Evolutionary conservation across 2,888 invertebrate genomes (phyloP).

Genomic region (Acrocyrtus sp.): DNA sequence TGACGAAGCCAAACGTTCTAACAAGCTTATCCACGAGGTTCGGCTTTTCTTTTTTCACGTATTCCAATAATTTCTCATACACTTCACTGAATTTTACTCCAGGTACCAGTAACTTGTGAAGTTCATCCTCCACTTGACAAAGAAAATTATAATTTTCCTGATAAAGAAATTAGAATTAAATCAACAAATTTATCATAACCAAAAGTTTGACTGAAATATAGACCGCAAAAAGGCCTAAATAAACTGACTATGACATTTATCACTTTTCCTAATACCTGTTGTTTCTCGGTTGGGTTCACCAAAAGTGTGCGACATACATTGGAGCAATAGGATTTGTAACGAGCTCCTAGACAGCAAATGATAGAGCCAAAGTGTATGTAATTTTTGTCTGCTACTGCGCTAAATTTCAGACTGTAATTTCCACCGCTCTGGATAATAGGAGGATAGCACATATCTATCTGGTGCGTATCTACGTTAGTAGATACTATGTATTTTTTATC

Average conservation of each 20-base stretch:
- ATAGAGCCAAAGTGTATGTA: slow-evolving; percentile 95
- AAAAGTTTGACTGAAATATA: too few relatives aligned
- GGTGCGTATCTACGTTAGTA: slow-evolving; percentile 86
- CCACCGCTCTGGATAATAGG: slow-evolving; percentile 99
- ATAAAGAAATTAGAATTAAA: too few relatives aligned
- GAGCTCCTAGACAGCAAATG: slow-evolving; percentile 91
- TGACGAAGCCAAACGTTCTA: slow-evolving; percentile 96
- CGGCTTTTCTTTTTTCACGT: slow-evolving; percentile 88
- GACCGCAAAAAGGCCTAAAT: too few relatives aligned
- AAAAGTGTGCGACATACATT: slow-evolving; percentile 96
- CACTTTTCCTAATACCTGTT: too few relatives aligned
- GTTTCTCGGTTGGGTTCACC: slow-evolving; percentile 85
- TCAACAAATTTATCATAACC: too few relatives aligned
- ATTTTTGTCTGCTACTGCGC: slow-evolving; percentile 89
- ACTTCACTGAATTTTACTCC: slow-evolving; percentile 86
- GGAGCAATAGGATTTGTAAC: slow-evolving; percentile 98
- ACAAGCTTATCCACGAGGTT: slow-evolving; percentile 88
- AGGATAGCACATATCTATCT: slow-evolving; percentile 97
- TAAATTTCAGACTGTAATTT: slow-evolving; percentile 97
- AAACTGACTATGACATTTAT: too few relatives aligned
- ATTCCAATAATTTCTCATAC: slow-evolving; percentile 83
- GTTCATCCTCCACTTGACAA: slow-evolving; percentile 87
- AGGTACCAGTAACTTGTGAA: slow-evolving; percentile 84
- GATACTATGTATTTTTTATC: slow-evolving; percentile 97
- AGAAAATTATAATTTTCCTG: slow-evolving; percentile 82